These are phyloP conservation scores for Zoanthus sansibaricus DNA, from an alignment of 92 coral and sea anemone species.

Conservation along the genomic window DNA sequence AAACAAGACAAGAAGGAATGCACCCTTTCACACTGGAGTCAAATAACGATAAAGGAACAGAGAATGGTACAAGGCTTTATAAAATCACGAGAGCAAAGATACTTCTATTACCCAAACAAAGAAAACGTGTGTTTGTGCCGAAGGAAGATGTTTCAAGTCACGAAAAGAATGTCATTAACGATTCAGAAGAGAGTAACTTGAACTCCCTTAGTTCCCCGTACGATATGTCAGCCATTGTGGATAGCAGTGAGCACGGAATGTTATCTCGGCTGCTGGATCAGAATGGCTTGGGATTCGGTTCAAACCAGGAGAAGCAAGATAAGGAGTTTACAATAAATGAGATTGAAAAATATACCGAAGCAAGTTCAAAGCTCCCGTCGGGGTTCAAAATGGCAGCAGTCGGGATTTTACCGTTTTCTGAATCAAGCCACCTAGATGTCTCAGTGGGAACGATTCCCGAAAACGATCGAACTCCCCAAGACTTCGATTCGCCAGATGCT, in stretches of 20 bases:
- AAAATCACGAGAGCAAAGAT: not conserved
- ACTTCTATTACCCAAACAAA: not conserved
- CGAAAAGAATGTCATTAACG: not conserved
- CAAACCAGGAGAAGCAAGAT: slow-evolving; percentile 30
- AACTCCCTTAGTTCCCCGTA: slow-evolving; percentile 1
- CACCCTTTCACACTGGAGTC: not conserved
- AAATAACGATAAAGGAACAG: not conserved
- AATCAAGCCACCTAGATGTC: slow-evolving; percentile 25
- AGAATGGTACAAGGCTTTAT: not conserved
- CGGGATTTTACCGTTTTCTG: slow-evolving; percentile 11
- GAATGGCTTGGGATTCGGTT: slow-evolving; percentile 12
- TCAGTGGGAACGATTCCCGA: slow-evolving; percentile 3
- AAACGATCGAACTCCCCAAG: slow-evolving; percentile 1
- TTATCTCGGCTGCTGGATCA: slow-evolving; percentile 35
- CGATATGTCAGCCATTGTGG: not conserved
- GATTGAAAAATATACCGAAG: slow-evolving; percentile 29
- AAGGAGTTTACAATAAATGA: slow-evolving; percentile 24
- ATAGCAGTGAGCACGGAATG: slow-evolving; percentile 25
- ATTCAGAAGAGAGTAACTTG: not conserved
- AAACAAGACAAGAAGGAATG: not conserved
- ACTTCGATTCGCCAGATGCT: not conserved
- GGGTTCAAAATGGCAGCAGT: slow-evolving; percentile 16
- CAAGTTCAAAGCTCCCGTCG: slow-evolving; percentile 26
- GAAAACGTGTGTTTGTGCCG: slow-evolving; percentile 39
- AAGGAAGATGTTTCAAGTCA: slow-evolving; percentile 27